Evolutionary conservation across 30 jellyfish, hydroid and myxozoan genomes (phyloP), one percentile per base, ranked within the genome.

Genomic region (Mastigias papua): DNA sequence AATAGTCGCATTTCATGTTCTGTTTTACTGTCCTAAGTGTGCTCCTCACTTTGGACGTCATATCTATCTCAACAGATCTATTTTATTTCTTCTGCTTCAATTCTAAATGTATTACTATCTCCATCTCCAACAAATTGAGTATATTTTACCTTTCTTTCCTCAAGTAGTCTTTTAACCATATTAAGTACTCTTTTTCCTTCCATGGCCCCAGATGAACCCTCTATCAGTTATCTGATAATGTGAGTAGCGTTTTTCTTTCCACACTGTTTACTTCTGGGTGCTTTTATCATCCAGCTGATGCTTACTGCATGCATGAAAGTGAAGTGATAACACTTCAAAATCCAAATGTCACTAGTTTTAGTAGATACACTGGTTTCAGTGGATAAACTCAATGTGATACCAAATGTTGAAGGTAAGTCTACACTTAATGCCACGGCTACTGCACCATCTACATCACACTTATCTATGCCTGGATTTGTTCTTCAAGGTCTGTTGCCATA

Each of bases 141-240:
- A 61, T 61, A 61, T 27, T 61, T 61, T 25, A 61, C 10, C 8
- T 20, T 20, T 61, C 73, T 61, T 61, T 61, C 22, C 11, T n/a
- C 29, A 27, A 61, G 10, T n/a, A 25, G 21, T 20, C 73, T 61
- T 61, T 61, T 27, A 20, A 61, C 10, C 21, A 61, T 61, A 7
- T 61, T 61, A 61, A 61, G 73, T 61, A 25, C 73, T 20, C 73
- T 25, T 25, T n/a, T n/a, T n/a, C n/a, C n/a, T n/a, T n/a, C n/a
- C n/a, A n/a, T n/a, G n/a, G n/a, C n/a, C n/a, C n/a, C 73, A 61
- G 73, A 61, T 20, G 73, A 61, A n/a, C 73, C 73, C 22, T 61
- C n/a, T 25, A 61, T 5, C 10, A 20, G 10, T 61, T 20, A 61
- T 61, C 73, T 61, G 73, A 61, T 25, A 61, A 7, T 20, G 10